Evolutionary conservation across 2,113 vertebrate genomes (phyloP).

Genomic region (Donacobius atricapilla): DNA sequence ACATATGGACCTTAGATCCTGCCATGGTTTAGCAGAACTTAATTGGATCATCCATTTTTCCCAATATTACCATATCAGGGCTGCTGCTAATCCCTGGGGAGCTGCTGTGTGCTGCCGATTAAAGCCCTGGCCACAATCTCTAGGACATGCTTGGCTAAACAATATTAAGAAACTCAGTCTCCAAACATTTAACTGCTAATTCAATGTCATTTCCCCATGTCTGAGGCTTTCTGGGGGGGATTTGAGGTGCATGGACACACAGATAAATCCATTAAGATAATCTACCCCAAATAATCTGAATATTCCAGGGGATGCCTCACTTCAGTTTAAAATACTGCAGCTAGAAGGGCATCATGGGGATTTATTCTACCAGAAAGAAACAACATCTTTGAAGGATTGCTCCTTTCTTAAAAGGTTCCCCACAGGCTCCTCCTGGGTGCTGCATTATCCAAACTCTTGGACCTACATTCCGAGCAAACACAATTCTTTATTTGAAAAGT

Average conservation of each 20-base stretch:
- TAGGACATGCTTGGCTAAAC: constrained; percentile 20
- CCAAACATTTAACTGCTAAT: constrained; percentile 7
- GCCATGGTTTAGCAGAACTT: constrained; percentile 32
- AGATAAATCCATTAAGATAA: constrained; percentile 15
- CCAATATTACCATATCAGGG: constrained; percentile 49
- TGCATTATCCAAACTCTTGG: neutral
- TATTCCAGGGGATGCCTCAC: neutral
- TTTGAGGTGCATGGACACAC: neutral
- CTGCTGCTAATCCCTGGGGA: constrained; percentile 24
- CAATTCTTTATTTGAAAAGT: neutral
- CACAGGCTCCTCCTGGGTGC: neutral
- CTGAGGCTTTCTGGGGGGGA: neutral
- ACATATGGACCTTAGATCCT: constrained; percentile 32
- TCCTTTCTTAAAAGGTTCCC: neutral
- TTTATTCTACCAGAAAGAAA: neutral
- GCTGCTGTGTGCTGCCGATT: constrained; percentile 44
- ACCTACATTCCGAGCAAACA: neutral
- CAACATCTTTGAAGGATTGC: neutral
- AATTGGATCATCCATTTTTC: constrained; percentile 71
- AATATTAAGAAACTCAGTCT: neutral
- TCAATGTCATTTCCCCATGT: neutral
- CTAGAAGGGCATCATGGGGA: neutral
- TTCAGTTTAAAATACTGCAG: constrained; percentile 4
- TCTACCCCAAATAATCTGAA: constrained; percentile 10
- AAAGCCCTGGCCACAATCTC: constrained; percentile 47